Conservation (phyloP, 2,113 vertebrate species). For the Chiloscyllium plagiosum region DNA sequence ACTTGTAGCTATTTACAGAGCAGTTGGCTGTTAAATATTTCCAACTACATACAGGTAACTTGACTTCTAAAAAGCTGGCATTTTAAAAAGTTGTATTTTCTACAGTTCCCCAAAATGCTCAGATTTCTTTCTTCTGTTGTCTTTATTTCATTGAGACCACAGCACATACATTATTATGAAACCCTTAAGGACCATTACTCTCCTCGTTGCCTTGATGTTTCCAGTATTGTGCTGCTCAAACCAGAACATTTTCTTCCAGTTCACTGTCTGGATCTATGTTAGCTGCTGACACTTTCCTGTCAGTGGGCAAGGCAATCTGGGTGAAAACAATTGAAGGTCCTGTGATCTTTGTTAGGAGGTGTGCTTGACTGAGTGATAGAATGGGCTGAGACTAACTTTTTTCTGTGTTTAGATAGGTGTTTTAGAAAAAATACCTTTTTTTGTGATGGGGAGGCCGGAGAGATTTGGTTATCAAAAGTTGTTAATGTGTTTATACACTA, state of each 20-base stretch:
- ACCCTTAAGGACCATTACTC: not conserved
- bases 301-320: not conserved
- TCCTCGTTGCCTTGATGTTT: not conserved
- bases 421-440: not conserved
- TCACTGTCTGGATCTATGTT: not conserved
- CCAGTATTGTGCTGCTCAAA: not conserved
- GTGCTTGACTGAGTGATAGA: not conserved
- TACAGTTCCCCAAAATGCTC: not conserved
- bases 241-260: not conserved
- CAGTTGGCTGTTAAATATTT: conserved; percentile 21
- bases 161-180: not conserved
- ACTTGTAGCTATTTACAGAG: not conserved
- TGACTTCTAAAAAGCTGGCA: not conserved
- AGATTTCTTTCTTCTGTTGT: not conserved
- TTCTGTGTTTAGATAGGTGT: not conserved
- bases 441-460: not conserved
- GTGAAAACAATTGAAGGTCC: not conserved
- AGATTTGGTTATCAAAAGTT: not conserved
- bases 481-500: not conserved
- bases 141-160: not conserved
- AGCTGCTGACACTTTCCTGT: not conserved
- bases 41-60: conserved; percentile 21
- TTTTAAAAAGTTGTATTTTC: not conserved
- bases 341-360: not conserved
- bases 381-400: not conserved